These are phyloP conservation scores for Thermophis baileyi DNA, from an alignment of 2,113 vertebrate genomes.

Conservation along the genomic window DNA sequence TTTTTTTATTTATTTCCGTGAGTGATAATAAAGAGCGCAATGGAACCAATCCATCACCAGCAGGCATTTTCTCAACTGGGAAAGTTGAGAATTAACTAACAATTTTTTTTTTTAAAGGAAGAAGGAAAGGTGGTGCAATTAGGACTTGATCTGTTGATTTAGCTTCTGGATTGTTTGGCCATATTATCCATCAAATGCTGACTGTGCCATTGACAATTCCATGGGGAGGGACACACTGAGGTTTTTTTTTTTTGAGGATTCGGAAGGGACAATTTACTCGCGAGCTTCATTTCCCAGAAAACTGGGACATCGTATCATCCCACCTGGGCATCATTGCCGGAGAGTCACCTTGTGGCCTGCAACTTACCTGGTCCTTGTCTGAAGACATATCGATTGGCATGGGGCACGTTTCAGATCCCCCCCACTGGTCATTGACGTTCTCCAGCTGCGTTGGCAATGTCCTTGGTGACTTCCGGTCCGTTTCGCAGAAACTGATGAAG, in stretches of 20 bases:
- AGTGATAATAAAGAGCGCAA: too few relatives aligned
- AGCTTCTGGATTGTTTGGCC: neutral
- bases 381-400: slow-evolving; percentile 78
- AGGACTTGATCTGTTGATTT: too few relatives aligned
- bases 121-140: neutral
- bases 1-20: too few relatives aligned
- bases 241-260: neutral
- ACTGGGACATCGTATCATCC: neutral
- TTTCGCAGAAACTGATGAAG: slow-evolving; percentile 74
- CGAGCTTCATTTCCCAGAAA: neutral
- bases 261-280: neutral
- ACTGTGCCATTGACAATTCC: fast-evolving
- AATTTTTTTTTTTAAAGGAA: too few relatives aligned
- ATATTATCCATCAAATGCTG: fast-evolving
- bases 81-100: neutral
- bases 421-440: slow-evolving; percentile 73
- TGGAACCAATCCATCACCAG: neutral
- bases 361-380: slow-evolving; percentile 79
- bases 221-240: neutral
- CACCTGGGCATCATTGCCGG: neutral
- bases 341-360: neutral
- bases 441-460: slow-evolving; percentile 68
- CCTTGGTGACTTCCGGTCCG: slow-evolving; percentile 69
- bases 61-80: neutral
- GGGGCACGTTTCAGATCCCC: slow-evolving; percentile 66